Evolutionary conservation across 2,113 vertebrate species (phyloP).

Genomic region (Cottus gobio): DNA sequence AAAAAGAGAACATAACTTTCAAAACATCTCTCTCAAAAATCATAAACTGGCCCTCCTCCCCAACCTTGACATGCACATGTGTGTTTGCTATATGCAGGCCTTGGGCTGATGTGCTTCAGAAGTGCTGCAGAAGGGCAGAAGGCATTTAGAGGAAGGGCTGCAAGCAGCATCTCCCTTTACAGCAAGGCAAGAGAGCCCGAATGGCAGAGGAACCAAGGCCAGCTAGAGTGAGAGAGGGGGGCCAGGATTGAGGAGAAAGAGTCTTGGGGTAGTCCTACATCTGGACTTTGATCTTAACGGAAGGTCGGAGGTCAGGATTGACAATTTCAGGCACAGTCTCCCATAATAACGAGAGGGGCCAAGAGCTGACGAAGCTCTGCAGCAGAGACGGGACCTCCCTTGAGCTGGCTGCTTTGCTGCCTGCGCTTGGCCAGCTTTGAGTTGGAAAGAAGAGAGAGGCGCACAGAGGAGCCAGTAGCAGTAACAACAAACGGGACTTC

Average conservation of each 20-base stretch:
- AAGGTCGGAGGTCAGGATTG: slow-evolving; percentile 46
- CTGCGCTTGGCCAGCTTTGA: slow-evolving; percentile 93
- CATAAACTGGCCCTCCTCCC: slow-evolving; percentile 53
- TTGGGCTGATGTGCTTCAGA: slow-evolving; percentile 78
- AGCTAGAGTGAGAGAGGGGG: slow-evolving; percentile 45
- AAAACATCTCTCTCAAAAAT: slow-evolving; percentile 52
- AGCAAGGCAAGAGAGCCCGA: slow-evolving; percentile 67
- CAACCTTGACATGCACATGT: slow-evolving; percentile 50
- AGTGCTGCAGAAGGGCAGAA: slow-evolving; percentile 79
- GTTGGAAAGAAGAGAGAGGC: slow-evolving; percentile 92
- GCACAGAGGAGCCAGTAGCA: slow-evolving; percentile 90
- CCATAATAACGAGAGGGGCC: slow-evolving; percentile 91
- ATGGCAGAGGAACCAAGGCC: slow-evolving; percentile 68
- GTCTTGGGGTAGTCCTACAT: slow-evolving; percentile 44
- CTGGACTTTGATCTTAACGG: slow-evolving; percentile 44
- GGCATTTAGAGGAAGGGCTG: slow-evolving; percentile 75
- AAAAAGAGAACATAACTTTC: slow-evolving; percentile 29
- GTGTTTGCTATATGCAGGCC: slow-evolving; percentile 57
- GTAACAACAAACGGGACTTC: slow-evolving; percentile 88
- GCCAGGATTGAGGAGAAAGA: slow-evolving; percentile 35
- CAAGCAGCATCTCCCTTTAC: slow-evolving; percentile 62
- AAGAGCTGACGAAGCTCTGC: slow-evolving; percentile 86
- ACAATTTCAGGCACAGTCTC: slow-evolving; percentile 87
- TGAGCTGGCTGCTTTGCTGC: slow-evolving; percentile 88
- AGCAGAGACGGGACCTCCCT: slow-evolving; percentile 83